Percentiles rank a stretch among this genome's conserved stretches.
phyloP scores from a whole-genome alignment of 1,140 invertebrate species.

The roundworm (Caenorhabditis elegans) region DNA sequence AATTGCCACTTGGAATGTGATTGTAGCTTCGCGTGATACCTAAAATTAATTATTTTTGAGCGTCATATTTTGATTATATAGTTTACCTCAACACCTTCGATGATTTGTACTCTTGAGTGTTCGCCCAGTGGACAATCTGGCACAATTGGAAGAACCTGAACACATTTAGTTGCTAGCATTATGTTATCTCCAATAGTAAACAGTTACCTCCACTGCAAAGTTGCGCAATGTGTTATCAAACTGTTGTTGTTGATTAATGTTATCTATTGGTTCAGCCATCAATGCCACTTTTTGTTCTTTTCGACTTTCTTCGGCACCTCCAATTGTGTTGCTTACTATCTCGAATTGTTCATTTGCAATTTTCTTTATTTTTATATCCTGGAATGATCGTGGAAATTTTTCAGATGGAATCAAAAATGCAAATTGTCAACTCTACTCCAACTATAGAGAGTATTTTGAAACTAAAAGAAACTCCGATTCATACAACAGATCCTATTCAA shows the following conservation, averaged over 20 bases:
- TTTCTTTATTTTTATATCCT: constrained; percentile 16
- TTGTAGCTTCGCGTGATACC: constrained; percentile 7
- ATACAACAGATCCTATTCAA: too few relatives aligned
- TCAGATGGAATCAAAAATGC: too few relatives aligned
- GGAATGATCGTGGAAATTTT: neutral
- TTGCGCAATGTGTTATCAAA: constrained; percentile 9
- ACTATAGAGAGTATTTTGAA: too few relatives aligned
- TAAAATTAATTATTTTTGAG: neutral
- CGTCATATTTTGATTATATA: neutral
- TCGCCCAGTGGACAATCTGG: constrained; percentile 42
- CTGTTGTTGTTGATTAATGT: neutral
- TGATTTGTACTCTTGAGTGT: constrained; percentile 35
- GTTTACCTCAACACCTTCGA: constrained; percentile 29
- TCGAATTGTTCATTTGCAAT: neutral
- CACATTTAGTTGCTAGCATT: neutral
- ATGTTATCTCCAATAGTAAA: neutral
- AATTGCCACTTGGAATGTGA: constrained; percentile 31
- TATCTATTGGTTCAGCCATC: neutral
- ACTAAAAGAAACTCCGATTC: too few relatives aligned
- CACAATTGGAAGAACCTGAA: constrained; percentile 38
- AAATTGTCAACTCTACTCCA: too few relatives aligned
- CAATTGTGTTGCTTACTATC: neutral
- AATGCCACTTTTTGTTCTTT: neutral
- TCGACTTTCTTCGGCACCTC: neutral
- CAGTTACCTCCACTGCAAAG: neutral